Evolutionary conservation across 2,113 vertebrate genomes (phyloP).

Genomic region (Anas platyrhynchos): DNA sequence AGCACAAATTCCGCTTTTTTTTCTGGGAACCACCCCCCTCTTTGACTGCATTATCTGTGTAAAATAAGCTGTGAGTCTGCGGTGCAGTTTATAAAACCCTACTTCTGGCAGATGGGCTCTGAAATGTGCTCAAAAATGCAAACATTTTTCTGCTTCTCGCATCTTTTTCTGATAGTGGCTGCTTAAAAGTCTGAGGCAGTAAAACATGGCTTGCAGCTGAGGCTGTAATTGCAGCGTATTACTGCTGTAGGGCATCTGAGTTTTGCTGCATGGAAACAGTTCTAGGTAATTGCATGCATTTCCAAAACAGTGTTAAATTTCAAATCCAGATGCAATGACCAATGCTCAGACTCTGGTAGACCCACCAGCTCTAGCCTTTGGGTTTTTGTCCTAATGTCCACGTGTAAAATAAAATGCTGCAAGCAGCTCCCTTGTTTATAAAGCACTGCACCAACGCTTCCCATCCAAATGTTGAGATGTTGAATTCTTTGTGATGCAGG

Average conservation of each 20-base stretch:
- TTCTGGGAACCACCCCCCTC: not conserved
- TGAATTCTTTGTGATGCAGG: not conserved
- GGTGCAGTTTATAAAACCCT: not conserved
- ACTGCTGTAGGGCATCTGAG: not conserved
- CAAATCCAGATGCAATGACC: not conserved
- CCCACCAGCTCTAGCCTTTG: not conserved
- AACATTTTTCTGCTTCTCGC: not conserved
- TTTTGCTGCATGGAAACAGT: not conserved
- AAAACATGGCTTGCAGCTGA: not conserved
- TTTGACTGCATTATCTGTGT: not conserved
- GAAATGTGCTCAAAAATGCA: not conserved
- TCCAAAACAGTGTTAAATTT: not conserved
- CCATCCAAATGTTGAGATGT: not conserved
- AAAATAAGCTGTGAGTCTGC: not conserved
- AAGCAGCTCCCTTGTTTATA: not conserved
- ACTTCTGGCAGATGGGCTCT: not conserved
- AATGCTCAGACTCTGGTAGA: not conserved
- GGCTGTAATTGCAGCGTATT: not conserved
- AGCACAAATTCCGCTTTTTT: not conserved
- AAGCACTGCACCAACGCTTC: not conserved
- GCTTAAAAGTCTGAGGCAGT: not conserved
- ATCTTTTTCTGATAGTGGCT: not conserved
- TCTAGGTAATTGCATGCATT: not conserved
- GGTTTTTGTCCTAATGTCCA: not conserved
- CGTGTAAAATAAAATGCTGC: rapidly evolving